Evolutionary conservation across 92 coral and sea anemone species (phyloP).

Genomic region (Umimayanthus chanpuru): DNA sequence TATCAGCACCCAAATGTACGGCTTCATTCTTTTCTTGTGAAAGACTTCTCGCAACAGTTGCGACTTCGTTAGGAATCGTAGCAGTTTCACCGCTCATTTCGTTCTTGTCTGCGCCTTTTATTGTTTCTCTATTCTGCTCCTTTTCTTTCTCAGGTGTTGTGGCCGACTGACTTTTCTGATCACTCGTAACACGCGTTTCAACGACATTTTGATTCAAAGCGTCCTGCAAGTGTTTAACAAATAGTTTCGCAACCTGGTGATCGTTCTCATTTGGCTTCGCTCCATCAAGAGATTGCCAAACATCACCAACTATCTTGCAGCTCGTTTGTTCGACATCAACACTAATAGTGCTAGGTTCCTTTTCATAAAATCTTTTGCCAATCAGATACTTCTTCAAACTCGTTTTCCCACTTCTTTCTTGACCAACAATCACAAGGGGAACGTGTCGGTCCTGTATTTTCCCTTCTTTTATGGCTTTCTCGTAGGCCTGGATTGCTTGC

Average conservation of each 20-base stretch:
- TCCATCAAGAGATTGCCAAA: constrained; percentile 1
- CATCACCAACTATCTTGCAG: neutral
- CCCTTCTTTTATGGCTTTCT: constrained; percentile 23
- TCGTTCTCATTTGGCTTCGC: neutral
- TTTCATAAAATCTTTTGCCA: neutral
- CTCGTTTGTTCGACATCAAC: constrained; percentile 20
- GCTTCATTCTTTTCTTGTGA: neutral
- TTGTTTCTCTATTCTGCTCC: neutral
- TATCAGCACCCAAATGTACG: neutral
- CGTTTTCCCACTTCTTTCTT: constrained; percentile 31
- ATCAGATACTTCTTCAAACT: constrained; percentile 19
- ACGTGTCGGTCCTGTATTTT: constrained; percentile 21
- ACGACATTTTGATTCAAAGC: neutral
- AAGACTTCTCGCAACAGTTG: neutral
- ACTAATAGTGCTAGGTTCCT: constrained; percentile 13
- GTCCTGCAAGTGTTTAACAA: neutral
- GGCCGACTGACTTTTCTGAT: neutral
- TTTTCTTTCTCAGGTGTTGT: neutral
- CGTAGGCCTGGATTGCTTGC: constrained; percentile 7
- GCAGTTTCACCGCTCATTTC: neutral
- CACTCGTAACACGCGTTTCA: no score
- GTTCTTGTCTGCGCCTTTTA: neutral
- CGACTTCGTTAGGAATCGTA: constrained; percentile 8
- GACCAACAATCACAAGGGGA: constrained; percentile 36
- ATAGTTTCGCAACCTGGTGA: neutral